phyloP scores from a whole-genome alignment of 1,140 invertebrate species.

The Parapsyche elsis region DNA sequence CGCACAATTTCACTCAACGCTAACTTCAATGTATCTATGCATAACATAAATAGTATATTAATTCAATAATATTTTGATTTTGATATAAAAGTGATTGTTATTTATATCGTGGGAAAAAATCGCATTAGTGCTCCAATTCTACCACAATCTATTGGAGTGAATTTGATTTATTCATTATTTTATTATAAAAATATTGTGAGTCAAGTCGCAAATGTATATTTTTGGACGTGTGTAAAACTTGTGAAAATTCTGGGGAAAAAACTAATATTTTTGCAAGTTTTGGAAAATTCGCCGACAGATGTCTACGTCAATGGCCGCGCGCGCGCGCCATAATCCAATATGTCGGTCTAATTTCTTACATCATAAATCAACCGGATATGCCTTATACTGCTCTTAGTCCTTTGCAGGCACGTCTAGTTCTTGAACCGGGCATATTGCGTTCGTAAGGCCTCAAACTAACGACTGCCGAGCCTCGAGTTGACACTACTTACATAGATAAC shows the following conservation, averaged over 20 bases:
- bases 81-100: too few species aligned
- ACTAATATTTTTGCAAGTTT: constrained; percentile 10
- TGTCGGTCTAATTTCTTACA: constrained; percentile 45
- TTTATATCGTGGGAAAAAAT: too few species aligned
- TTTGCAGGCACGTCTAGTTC: not conserved
- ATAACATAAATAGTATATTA: too few species aligned
- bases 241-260: not conserved
- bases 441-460: not conserved
- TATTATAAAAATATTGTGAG: too few species aligned
- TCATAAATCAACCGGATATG: constrained; percentile 43
- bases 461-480: too few species aligned
- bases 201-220: too few species aligned
- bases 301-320: constrained; percentile 31
- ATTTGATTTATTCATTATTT: too few species aligned
- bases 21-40: not conserved
- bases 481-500: too few species aligned
- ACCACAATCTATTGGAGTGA: too few species aligned
- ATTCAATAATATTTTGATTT: too few species aligned
- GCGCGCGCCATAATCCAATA: constrained; percentile 46
- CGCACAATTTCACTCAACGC: not conserved
- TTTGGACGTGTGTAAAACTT: not conserved
- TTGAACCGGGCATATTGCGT: not conserved
- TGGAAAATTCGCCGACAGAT: constrained; percentile 13
- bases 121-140: too few species aligned
- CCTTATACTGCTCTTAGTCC: not conserved